Percentiles rank a stretch among this genome's conserved stretches.
Evolutionary conservation across 2,888 invertebrate genomes (phyloP).

Genomic region (Cerastoderma edule): DNA sequence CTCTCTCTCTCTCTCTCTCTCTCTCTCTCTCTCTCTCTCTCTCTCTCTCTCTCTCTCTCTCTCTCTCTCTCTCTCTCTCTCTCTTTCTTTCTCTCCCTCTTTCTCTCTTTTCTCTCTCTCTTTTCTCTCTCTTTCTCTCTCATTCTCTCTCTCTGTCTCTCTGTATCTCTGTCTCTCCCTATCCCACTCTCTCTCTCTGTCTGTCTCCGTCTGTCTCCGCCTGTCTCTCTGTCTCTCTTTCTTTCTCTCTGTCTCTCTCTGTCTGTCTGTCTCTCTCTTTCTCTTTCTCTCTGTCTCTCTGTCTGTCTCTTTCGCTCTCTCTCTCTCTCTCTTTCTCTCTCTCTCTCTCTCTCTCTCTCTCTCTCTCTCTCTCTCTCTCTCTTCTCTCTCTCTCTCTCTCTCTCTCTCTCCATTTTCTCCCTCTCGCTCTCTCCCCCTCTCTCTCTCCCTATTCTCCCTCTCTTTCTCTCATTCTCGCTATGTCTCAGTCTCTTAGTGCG

Average conservation of each 20-base stretch:
- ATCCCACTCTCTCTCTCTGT: no score
- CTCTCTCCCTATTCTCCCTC: not conserved
- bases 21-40: conserved; percentile 38
- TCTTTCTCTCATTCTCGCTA: not conserved
- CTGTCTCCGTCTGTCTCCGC: no score
- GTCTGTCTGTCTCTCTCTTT: no score
- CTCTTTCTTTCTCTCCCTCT: not conserved
- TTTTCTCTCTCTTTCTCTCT: conserved; percentile 16
- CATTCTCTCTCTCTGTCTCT: conserved; percentile 29
- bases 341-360: conserved; percentile 42
- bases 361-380: conserved; percentile 30
- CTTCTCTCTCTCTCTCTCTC: not conserved
- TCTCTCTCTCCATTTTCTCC: no score
- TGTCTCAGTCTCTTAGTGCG: not conserved
- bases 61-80: not conserved
- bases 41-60: conserved; percentile 33
- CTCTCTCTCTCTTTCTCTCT: conserved; percentile 32
- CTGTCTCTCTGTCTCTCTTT: no score
- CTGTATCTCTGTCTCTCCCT: no score
- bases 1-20: conserved; percentile 28
- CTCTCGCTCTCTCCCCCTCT: no score
- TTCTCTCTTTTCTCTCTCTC: not conserved
- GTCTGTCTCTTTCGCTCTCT: no score
- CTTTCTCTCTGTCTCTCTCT: no score
- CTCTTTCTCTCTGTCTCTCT: no score